Evolutionary conservation across 2,888 invertebrate genomes (phyloP).

Genomic region (Carterocephalus palaemon): DNA sequence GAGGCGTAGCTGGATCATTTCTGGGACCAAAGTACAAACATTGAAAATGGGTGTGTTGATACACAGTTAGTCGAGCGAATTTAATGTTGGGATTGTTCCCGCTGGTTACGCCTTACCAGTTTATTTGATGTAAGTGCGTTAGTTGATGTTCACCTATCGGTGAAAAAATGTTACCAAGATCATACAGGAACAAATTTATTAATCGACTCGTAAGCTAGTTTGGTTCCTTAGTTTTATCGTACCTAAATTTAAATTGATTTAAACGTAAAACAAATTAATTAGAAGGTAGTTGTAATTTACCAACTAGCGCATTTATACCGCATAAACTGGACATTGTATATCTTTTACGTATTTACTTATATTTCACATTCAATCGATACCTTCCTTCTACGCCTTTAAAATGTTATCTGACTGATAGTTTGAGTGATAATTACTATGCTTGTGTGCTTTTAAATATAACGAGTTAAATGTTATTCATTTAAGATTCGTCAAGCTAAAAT

Average conservation of each 20-base stretch:
- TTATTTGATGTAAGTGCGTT: slow-evolving; percentile 33
- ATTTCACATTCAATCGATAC: slow-evolving; percentile 50
- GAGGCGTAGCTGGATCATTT: slow-evolving; percentile 68
- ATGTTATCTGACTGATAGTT: slow-evolving; percentile 68
- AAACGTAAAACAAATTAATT: no score
- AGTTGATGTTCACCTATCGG: neutral
- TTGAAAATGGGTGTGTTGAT: slow-evolving; percentile 46
- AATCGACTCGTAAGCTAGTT: no score
- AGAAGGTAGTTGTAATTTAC: no score
- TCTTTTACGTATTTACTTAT: slow-evolving; percentile 35
- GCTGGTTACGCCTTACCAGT: slow-evolving; percentile 66
- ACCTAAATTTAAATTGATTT: no score
- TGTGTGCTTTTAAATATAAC: slow-evolving; percentile 76
- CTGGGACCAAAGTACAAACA: slow-evolving; percentile 62
- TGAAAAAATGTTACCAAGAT: no score
- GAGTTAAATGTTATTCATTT: slow-evolving; percentile 68
- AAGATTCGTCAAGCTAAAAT: slow-evolving; percentile 65
- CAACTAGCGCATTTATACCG: neutral
- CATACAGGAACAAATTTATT: no score
- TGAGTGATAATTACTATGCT: slow-evolving; percentile 74
- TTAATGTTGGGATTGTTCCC: slow-evolving; percentile 56
- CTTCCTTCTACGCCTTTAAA: slow-evolving; percentile 67
- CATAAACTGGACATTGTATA: slow-evolving; percentile 28
- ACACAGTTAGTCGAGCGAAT: slow-evolving; percentile 47
- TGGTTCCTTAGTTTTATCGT: no score